Percentiles rank a stretch among this genome's conserved stretches.
These are phyloP conservation scores for Mormyrus hasselquistii DNA, from an alignment of 2,797 vertebrate genomes.

Conservation along the genomic window DNA sequence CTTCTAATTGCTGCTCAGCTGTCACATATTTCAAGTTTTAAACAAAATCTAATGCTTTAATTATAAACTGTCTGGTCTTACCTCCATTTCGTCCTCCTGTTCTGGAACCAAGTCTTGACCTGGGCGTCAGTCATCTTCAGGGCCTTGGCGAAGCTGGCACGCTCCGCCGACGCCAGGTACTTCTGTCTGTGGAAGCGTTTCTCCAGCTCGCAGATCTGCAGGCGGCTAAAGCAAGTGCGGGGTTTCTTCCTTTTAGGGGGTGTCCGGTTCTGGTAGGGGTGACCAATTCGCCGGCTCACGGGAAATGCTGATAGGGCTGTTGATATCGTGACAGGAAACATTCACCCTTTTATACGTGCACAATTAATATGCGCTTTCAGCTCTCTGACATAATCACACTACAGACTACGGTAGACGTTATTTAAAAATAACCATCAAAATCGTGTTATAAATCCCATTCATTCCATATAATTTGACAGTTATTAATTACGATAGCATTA, in stretches of 20 bases:
- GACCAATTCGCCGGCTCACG: constrained; percentile 84
- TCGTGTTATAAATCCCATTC: background rate
- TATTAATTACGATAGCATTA: background rate
- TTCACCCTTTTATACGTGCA: background rate
- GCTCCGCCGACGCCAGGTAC: constrained; percentile 86
- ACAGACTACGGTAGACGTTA: background rate
- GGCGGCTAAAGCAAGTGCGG: constrained; percentile 84
- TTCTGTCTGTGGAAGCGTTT: constrained; percentile 94
- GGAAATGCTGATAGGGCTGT: constrained; percentile 85
- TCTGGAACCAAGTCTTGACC: constrained; percentile 99
- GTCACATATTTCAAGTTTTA: background rate
- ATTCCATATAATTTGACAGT: background rate
- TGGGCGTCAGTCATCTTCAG: constrained; percentile 95
- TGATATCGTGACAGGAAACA: constrained; percentile 34
- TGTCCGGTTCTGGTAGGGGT: constrained; percentile 94
- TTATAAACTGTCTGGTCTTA: constrained; percentile 41
- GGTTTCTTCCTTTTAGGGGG: constrained; percentile 94
- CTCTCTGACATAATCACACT: background rate
- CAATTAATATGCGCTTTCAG: background rate
- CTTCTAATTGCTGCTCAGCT: background rate
- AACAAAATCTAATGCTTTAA: background rate
- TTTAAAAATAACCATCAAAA: background rate
- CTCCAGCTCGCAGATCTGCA: constrained; percentile 95
- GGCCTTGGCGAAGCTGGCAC: constrained; percentile 80
- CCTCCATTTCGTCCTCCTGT: constrained; percentile 97